A percentile compares a stretch with the other conserved stretches of the same genome.
Evolutionary conservation across 2,888 invertebrate species (phyloP).

Genomic region (Plagodis pulveraria): DNA sequence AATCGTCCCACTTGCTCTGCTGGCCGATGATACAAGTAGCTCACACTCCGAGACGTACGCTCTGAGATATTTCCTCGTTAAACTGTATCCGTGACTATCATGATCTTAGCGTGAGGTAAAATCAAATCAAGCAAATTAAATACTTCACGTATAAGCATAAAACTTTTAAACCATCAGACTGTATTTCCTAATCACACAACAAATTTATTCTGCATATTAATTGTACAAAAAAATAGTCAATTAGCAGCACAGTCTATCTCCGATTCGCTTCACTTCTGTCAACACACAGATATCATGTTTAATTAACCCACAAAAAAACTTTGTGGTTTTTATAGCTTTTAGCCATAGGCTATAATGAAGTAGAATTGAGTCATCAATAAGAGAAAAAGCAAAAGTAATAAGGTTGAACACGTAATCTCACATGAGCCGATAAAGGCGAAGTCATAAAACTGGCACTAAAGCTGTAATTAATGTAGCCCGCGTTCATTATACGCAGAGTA

Average conservation of each 20-base stretch:
- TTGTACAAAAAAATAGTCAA: constrained; percentile 26
- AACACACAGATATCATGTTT: constrained; percentile 38
- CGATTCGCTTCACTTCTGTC: constrained; percentile 37
- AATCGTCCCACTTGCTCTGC: constrained; percentile 61
- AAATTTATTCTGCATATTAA: constrained; percentile 1
- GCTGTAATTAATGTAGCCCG: constrained; percentile 76
- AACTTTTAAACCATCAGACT: no score
- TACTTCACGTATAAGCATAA: no score
- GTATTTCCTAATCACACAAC: no score
- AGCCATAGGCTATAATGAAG: constrained; percentile 45
- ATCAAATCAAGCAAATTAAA: no score
- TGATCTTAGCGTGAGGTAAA: constrained; percentile 8
- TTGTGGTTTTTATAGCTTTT: constrained; percentile 42
- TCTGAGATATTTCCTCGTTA: constrained; percentile 32
- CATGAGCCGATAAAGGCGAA: constrained; percentile 69
- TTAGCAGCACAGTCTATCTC: constrained; percentile 34
- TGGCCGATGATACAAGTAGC: constrained; percentile 51
- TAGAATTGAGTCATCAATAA: constrained; percentile 69
- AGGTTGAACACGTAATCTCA: constrained; percentile 72
- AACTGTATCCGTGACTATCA: constrained; percentile 34
- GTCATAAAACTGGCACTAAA: constrained; percentile 75
- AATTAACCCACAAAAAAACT: constrained; percentile 42
- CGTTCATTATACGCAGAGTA: constrained; percentile 72
- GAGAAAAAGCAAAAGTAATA: constrained; percentile 62
- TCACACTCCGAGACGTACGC: constrained; percentile 36